Base-by-base conservation (phyloP, 2,888 invertebrate species). In the Carcina quercana region DNA sequence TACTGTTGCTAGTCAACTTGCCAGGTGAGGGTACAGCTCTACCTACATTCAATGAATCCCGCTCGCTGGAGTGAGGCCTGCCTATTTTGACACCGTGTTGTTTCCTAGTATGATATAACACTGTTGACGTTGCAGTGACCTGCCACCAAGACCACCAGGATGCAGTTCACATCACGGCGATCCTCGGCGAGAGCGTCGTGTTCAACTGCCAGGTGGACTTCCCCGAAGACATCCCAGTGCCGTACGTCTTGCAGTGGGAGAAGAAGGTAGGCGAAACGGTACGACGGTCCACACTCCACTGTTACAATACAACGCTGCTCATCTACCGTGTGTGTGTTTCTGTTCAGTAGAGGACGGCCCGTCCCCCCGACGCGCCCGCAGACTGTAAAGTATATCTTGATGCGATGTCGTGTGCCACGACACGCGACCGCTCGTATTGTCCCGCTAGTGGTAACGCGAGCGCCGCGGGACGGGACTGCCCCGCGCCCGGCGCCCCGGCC, bases 201-300 rank as follows among this genome's bases (percentile, higher is more conserved):
- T 95, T 98, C 89, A 96, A 96, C 87, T 98, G 97, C 87, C 95
- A 95, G 87, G 95, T 97, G 86, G 95, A 96, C 86, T 97, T 96
- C 86, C 95, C 96, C 78, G 94, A 95, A 84, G 94, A 95, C 86
- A 92, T 94, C 86, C 94, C 95, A 72, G 95, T 96, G 87, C 95
- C 96, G 86, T 96, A 96, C 88, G 96, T 97, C 87, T 92, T 97
- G 84, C 96, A 96, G 89, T 98, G 97, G 97, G 95, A 95, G 91
- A 97, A 97, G 92, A 95, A 96, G 94, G 95, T 95, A 93, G 92
- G 93, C 92, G 93, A 93, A 88, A 92, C 92, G 94, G 94, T 94
- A 94, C 91, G 94, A 90, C 91, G 89, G 72, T 63, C 75, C 69
- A 79, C 79, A 75, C 79, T 78, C 79, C 79, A 79, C 80, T 79